Percentiles rank a stretch among this genome's conserved stretches.
Evolutionary conservation across 2,113 vertebrate species (phyloP).

Genomic region (Corvus cornix): DNA sequence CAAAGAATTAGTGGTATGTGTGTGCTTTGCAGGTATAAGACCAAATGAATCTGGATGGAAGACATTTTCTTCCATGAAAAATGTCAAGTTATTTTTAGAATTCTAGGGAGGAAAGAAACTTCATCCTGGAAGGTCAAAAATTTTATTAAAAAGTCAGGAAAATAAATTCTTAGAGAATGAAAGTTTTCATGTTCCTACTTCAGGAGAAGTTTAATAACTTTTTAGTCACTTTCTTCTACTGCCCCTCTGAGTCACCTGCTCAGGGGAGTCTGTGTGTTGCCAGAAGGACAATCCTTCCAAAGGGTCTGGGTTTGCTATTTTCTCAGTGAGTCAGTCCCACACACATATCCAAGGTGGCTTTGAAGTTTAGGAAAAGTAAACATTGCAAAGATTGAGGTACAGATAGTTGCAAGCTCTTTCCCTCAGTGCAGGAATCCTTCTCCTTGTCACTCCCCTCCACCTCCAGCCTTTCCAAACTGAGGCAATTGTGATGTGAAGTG

Average conservation of each 20-base stretch:
- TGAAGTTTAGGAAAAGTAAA: not conserved
- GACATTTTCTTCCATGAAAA: slow-evolving; percentile 29
- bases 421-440: not conserved
- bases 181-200: not conserved
- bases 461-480: slow-evolving; percentile 24
- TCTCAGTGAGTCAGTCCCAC: not conserved
- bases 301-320: not conserved
- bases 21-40: not conserved
- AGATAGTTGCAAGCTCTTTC: not conserved
- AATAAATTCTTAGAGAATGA: slow-evolving; percentile 24
- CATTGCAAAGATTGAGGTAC: not conserved
- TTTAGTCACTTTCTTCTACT: not conserved
- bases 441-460: not conserved
- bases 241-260: not conserved
- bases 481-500: slow-evolving; percentile 35
- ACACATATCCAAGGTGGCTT: not conserved
- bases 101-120: not conserved
- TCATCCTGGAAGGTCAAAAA: slow-evolving; percentile 29
- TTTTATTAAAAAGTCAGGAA: slow-evolving; percentile 39
- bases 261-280: not conserved
- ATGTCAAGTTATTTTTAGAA: slow-evolving; percentile 37
- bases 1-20: not conserved
- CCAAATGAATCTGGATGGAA: slow-evolving; percentile 14
- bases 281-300: not conserved
- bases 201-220: not conserved